Percentiles rank a stretch among this genome's conserved stretches.
Evolutionary conservation across 1,140 invertebrate genomes (phyloP).

Genomic region (Zaprionus ghesquierei): DNA sequence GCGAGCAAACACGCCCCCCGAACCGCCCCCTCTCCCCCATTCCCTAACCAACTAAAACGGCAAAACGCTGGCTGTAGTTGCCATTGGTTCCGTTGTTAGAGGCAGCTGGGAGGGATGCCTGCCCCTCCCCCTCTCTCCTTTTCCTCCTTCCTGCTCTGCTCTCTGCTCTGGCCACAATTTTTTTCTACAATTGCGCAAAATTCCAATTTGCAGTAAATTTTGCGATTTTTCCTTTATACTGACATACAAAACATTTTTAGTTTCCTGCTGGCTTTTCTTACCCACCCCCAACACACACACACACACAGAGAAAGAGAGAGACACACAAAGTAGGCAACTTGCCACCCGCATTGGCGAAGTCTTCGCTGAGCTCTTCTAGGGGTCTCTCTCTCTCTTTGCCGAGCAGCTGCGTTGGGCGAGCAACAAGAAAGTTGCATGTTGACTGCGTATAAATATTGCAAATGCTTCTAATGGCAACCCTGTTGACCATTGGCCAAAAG

Average conservation of each 20-base stretch:
- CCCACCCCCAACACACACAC: conserved; percentile 10
- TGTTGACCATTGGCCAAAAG: conserved; percentile 32
- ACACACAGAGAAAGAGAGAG: conserved; percentile 33
- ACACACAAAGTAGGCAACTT: conserved; percentile 5
- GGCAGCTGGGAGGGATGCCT: conserved; percentile 20
- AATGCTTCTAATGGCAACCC: conserved; percentile 30
- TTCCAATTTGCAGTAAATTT: conserved; percentile 83
- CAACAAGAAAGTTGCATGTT: conserved; percentile 19
- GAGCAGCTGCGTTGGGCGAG: conserved; percentile 1
- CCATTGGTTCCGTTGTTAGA: conserved; percentile 28
- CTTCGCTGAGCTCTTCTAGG: not conserved
- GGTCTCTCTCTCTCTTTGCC: not conserved
- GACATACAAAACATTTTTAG: conserved; percentile 81
- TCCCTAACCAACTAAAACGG: not conserved
- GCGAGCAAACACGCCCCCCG: conserved; percentile 32
- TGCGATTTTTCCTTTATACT: conserved; percentile 82
- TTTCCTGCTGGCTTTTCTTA: conserved; percentile 73
- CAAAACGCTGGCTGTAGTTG: conserved; percentile 34
- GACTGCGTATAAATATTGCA: conserved; percentile 41
- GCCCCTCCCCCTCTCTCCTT: not conserved
- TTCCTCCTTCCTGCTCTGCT: not conserved
- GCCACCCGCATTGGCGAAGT: conserved; percentile 36
- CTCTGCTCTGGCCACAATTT: conserved; percentile 47
- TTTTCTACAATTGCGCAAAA: conserved; percentile 82
- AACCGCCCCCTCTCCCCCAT: not conserved